A percentile compares a stretch with the other conserved stretches of the same genome.
phyloP scores from a whole-genome alignment of 2,888 invertebrate genomes.

The Acanthosepion lycidas region DNA sequence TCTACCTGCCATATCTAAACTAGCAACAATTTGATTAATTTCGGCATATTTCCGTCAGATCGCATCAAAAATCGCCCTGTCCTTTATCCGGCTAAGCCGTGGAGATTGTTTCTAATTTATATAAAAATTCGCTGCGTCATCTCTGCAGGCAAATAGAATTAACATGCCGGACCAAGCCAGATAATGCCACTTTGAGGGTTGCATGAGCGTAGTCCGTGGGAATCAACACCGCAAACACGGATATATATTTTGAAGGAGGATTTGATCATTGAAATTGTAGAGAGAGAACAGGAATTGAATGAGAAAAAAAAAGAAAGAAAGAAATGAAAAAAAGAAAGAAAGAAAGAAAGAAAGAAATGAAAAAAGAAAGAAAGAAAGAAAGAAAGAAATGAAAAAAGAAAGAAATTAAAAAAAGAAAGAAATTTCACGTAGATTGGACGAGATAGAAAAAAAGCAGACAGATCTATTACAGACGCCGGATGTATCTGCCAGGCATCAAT shows the following conservation, averaged over 20 bases:
- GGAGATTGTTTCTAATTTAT: not conserved
- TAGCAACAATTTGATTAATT: constrained; percentile 11
- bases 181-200: not conserved
- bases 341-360: not conserved
- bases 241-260: not conserved
- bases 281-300: not conserved
- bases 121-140: not conserved
- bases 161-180: not conserved
- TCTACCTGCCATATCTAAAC: constrained; percentile 2
- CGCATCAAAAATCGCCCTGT: not conserved
- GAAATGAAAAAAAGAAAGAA: not conserved
- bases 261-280: not conserved
- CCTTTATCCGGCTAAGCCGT: not conserved
- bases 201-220: not conserved
- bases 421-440: not conserved
- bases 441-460: not conserved
- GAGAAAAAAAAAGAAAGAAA: not conserved
- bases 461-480: not conserved
- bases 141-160: not conserved
- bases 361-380: too few relatives aligned
- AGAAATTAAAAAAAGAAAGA: not conserved
- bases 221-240: not conserved
- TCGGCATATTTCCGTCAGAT: constrained; percentile 33
- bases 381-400: not conserved
- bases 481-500: not conserved